Base-by-base conservation (phyloP, 1,140 invertebrate genomes). In the Pollicipes pollicipes region DNA sequence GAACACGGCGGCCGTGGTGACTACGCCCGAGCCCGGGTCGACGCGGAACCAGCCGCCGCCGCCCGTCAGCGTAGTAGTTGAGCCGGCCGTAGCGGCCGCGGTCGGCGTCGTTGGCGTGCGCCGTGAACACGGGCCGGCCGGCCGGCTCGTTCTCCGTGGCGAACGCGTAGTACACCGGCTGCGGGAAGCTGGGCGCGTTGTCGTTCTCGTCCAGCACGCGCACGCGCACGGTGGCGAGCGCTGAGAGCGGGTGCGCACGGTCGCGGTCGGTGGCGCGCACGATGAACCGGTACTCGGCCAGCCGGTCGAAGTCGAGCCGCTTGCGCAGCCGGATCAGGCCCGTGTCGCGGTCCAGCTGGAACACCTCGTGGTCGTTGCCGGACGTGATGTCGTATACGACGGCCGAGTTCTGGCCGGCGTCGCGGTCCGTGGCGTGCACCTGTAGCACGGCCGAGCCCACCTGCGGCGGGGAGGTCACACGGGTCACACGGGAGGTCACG, bases 121-220 rank as follows among this genome's bases (percentile, higher is more conserved):
- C 93, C 6, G 87, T 89, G 75, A 97, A 96, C 4, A 97, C 87
- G 16, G 84, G 85, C 0, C 88, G 90, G 27, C 92, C 93, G 29
- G 90, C 81, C 26, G 90, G 85, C 77, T 93, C 88, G 81, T 97
- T 96, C 81, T 98, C 95, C 0, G 85, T 86, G 28, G 97, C 76
- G 94, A 97, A 75, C 90, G 88, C 75, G 35, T 79, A 78, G 67
- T 85, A 94, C 68, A 82, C 78, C 0, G 85, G 81, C 0, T 95
- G 87, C 0, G 91, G 88, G 77, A 98, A 97, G 70, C 86, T 85
- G 0, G 95, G 95, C 0, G 83, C 83, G 77, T 97, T 94, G 77
- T 98, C 95, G 78, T 98, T 97, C 75, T 93, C 90, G 79, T 97
- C 94, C 72, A 88, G 82, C 0, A 98, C 81, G 26, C 79, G 83